phyloP scores from a whole-genome alignment of 1,140 invertebrate genomes.

The Rhagoletis pomonella region DNA sequence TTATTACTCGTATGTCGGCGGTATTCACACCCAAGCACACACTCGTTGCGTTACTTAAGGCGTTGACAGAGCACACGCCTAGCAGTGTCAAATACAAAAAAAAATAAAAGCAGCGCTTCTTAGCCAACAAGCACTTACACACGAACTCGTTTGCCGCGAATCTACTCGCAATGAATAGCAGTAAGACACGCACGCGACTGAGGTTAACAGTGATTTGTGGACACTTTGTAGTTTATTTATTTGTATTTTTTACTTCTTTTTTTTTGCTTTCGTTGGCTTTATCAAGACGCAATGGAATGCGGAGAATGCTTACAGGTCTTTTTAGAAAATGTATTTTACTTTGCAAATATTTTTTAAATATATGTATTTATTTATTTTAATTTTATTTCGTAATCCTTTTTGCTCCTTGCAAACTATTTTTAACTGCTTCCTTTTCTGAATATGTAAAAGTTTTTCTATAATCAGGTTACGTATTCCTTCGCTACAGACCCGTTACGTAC shows the following conservation, averaged over 20 bases:
- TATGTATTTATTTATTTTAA: too few relatives aligned
- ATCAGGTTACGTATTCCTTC: neutral
- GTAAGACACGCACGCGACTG: neutral
- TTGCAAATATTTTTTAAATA: neutral
- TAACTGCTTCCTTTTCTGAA: neutral
- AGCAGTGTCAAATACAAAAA: neutral
- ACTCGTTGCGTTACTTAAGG: conserved; percentile 4
- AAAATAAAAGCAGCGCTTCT: too few relatives aligned
- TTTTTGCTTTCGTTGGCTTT: neutral
- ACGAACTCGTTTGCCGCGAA: neutral
- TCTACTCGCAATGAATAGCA: neutral
- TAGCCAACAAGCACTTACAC: neutral
- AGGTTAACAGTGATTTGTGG: neutral
- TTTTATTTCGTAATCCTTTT: neutral
- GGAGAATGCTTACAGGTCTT: neutral
- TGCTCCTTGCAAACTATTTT: neutral
- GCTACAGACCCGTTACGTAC: conserved; percentile 19
- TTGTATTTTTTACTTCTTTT: neutral
- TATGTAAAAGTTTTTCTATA: neutral
- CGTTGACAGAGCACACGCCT: neutral
- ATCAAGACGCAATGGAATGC: conserved; percentile 27
- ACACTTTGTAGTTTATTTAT: too few relatives aligned
- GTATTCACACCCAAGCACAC: neutral
- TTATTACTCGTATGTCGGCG: too few relatives aligned
- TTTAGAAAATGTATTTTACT: neutral